These are phyloP conservation scores for Oreochromis mossambicus DNA, from an alignment of 2,797 vertebrate genomes.

Conservation along the genomic window DNA sequence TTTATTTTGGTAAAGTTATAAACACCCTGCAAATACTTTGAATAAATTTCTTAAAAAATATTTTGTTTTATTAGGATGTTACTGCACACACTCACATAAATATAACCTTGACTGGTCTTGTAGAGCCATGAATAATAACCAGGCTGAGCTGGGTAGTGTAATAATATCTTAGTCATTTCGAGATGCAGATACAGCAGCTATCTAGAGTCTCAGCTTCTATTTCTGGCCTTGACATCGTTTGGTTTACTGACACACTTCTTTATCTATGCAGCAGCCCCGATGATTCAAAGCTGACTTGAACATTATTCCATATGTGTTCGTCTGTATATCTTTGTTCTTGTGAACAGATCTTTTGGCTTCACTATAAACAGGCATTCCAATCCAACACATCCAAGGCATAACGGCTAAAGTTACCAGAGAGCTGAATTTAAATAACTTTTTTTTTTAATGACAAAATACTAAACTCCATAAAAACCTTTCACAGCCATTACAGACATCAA, in stretches of 20 bases:
- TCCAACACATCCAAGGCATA: not conserved
- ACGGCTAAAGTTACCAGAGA: not conserved
- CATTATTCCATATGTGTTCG: not conserved
- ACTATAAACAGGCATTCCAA: not conserved
- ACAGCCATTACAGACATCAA: not conserved
- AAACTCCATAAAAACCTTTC: not conserved
- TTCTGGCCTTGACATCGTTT: conserved; percentile 18
- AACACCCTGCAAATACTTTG: not conserved
- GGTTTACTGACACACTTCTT: conserved; percentile 29
- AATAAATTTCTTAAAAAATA: not conserved
- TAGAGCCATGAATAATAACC: not conserved
- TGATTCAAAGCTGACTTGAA: not conserved
- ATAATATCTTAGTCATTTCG: conserved; percentile 8
- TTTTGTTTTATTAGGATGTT: not conserved
- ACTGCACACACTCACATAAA: not conserved
- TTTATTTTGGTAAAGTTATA: not conserved
- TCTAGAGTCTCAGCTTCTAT: conserved; percentile 39
- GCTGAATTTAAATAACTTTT: not conserved
- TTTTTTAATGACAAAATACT: not conserved
- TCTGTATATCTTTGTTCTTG: not conserved
- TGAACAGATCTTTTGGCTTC: not conserved
- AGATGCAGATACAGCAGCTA: not conserved
- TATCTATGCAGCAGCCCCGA: not conserved
- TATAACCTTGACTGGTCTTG: not conserved
- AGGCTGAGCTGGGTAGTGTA: not conserved